Evolutionary conservation across 2,113 vertebrate genomes (phyloP).

Genomic region (Crypturellus undulatus): DNA sequence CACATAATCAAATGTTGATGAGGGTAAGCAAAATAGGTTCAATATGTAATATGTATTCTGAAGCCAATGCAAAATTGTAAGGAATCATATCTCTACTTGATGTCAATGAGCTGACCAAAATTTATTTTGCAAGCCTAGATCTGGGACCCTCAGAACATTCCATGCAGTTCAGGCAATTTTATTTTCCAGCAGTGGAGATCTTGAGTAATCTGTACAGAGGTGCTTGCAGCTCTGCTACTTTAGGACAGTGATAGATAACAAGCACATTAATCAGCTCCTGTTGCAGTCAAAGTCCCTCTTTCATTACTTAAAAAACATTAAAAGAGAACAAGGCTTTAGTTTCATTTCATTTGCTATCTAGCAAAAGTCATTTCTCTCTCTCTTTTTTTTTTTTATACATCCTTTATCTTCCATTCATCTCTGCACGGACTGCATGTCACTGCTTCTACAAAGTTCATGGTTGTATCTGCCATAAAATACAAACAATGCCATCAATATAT

Average conservation of each 20-base stretch:
- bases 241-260: background rate
- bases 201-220: fast-evolving
- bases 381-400: background rate
- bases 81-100: background rate
- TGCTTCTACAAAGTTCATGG: background rate
- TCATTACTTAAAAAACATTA: background rate
- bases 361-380: background rate
- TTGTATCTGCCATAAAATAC: background rate
- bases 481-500: background rate
- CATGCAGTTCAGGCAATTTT: background rate
- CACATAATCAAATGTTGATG: background rate
- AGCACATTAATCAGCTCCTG: background rate
- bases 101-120: background rate
- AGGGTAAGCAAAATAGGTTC: background rate
- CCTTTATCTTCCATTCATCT: background rate
- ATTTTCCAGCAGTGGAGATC: background rate
- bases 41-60: background rate
- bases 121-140: background rate
- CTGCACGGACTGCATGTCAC: background rate
- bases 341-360: background rate
- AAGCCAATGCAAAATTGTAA: background rate
- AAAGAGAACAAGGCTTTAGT: background rate
- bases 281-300: background rate
- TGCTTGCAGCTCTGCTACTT: background rate
- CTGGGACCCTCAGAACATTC: background rate